Evolutionary conservation across 2,797 vertebrate genomes (phyloP).

Genomic region (Sebastes nivosus): DNA sequence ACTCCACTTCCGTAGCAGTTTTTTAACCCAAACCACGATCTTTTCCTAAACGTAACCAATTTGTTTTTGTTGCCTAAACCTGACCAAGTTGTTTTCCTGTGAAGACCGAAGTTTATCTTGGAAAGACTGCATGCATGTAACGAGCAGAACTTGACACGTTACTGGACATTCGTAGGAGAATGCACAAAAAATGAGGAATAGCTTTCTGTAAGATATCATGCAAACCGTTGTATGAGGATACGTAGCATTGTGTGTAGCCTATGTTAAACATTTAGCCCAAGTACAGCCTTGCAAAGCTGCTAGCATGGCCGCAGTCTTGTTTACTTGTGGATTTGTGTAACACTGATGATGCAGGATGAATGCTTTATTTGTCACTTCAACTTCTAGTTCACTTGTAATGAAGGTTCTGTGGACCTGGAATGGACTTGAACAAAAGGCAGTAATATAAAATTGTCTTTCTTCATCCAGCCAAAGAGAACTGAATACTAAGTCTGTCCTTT

Average conservation of each 20-base stretch:
- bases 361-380: background rate
- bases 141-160: background rate
- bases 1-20: too few relatives aligned
- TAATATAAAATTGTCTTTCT: background rate
- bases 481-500: background rate
- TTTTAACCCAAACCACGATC: too few relatives aligned
- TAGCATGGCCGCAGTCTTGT: background rate
- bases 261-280: background rate
- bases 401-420: background rate
- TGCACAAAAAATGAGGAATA: background rate
- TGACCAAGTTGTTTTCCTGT: too few relatives aligned
- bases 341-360: background rate
- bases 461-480: background rate
- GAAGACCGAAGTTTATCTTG: too few relatives aligned
- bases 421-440: background rate
- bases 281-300: background rate
- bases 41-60: too few relatives aligned
- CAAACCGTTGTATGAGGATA: background rate
- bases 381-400: background rate
- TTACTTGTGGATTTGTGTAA: background rate
- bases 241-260: background rate
- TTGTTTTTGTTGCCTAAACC: too few relatives aligned
- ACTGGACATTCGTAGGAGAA: background rate
- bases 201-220: background rate
- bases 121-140: background rate